A percentile compares a stretch with the other conserved stretches of the same genome.
Evolutionary conservation across 2,113 vertebrate genomes (phyloP).

Genomic region (Apistogramma diplotaenia): DNA sequence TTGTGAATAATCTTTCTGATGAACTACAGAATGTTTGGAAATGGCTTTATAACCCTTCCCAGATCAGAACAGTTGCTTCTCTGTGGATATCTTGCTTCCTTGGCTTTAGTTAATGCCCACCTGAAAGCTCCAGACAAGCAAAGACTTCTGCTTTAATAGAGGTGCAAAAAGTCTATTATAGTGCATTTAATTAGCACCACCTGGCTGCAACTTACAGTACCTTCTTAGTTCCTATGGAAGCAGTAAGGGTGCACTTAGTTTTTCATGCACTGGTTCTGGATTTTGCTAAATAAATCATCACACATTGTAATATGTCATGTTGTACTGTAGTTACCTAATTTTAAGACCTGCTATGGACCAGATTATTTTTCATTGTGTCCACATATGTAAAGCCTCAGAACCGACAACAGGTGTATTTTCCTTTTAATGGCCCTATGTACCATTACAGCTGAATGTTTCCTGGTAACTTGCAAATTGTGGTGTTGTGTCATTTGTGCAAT

Average conservation of each 20-base stretch:
- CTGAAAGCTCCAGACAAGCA: not conserved
- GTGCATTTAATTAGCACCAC: not conserved
- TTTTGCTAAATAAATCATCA: not conserved
- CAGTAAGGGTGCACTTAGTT: not conserved
- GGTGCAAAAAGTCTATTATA: no score
- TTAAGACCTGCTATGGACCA: not conserved
- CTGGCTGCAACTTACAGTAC: not conserved
- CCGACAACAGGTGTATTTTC: not conserved
- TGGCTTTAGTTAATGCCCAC: not conserved
- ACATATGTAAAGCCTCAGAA: not conserved
- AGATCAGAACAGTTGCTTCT: not conserved
- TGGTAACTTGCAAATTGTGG: not conserved
- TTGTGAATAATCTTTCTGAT: not conserved
- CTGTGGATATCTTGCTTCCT: not conserved
- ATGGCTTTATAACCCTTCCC: not conserved
- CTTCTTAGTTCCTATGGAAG: not conserved
- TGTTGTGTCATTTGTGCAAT: not conserved
- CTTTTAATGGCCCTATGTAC: not conserved
- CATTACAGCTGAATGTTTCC: not conserved
- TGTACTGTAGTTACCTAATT: not conserved
- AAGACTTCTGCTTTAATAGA: not conserved
- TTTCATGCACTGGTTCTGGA: not conserved
- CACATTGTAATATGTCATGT: not conserved
- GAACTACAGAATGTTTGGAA: not conserved
- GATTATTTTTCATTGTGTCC: not conserved